Base-by-base conservation (phyloP, 2,113 vertebrate species). In the Mormoops blainvillei region DNA sequence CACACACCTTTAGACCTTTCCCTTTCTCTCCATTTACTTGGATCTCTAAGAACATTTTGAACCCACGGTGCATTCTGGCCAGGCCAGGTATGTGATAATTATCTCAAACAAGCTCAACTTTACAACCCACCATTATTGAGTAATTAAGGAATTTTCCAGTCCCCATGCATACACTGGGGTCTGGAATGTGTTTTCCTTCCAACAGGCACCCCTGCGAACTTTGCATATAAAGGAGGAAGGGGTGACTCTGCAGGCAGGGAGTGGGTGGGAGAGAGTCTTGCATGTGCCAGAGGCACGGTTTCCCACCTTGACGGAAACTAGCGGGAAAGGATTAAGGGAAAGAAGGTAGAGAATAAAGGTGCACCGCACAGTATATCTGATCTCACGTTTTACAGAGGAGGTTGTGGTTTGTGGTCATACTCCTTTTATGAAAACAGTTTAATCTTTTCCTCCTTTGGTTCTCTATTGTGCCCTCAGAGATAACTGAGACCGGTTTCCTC, bases 301-400 rank as follows among this genome's bases (percentile, higher is more conserved):
- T 54, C 50, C 58, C 14, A 18, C 12, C 8, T 0, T 58, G 63
- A 81, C 58, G 24, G n/a, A 68, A 58, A 38, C 43, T 2, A 28
- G 48, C 7, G 16, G 38, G 28, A 33, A 88, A 78, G 50, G 33
- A 45, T 14, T 71, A 56, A 9, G 28, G 63, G 41, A 36, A 89
- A 43, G 38, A 78, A 80, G 52, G 52, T 38, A 63, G 54, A 54
- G 31, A 87, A 28, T 9, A 65, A 80, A 71, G 13, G 48, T 26
- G 1, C 1, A 11, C 61, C 20, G 0, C 33, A 3, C 15, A 7
- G 10, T 26, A 14, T 2, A 11, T 24, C 38, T 67, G 31, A 14
- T 38, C 56, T 58, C 13, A 1, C 14, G 7, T 43, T 92, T 45
- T 77, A 4, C 43, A n/a, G 54, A 87, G 33, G 56, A 63, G 0